Percentiles rank a stretch among this genome's conserved stretches.
Evolutionary conservation across 1,140 invertebrate species (phyloP).

Genomic region (Drosophila eugracilis): DNA sequence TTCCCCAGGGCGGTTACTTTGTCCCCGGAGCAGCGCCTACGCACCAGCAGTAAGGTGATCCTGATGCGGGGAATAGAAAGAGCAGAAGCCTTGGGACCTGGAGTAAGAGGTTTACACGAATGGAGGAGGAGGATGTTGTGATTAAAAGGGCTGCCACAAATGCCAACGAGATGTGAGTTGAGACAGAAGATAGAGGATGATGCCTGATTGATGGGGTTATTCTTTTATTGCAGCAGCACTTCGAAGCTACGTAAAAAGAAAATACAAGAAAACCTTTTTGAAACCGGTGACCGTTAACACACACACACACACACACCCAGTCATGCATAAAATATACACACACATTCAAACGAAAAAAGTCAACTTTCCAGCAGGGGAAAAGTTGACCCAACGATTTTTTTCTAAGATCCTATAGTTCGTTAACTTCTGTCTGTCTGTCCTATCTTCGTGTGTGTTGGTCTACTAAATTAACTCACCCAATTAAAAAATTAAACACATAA

Average conservation of each 20-base stretch:
- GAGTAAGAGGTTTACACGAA: not conserved
- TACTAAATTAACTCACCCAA: slow-evolving; percentile 30
- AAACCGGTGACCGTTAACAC: not conserved
- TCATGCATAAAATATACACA: slow-evolving; percentile 9
- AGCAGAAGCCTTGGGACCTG: not conserved
- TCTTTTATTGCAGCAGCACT: slow-evolving; percentile 42
- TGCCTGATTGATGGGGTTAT: slow-evolving; percentile 1
- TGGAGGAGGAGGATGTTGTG: not conserved
- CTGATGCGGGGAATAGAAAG: slow-evolving; percentile 3
- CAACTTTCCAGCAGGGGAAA: slow-evolving; percentile 3
- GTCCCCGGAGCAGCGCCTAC: slow-evolving; percentile 71
- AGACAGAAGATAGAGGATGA: not conserved
- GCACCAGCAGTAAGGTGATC: slow-evolving; percentile 9
- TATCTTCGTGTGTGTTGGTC: slow-evolving; percentile 13
- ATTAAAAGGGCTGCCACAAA: slow-evolving; percentile 7
- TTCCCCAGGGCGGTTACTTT: slow-evolving; percentile 84
- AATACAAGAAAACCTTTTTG: not conserved
- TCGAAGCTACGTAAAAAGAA: slow-evolving; percentile 49
- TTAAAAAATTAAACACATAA: slow-evolving; percentile 5
- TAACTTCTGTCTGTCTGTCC: slow-evolving; percentile 13
- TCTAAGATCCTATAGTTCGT: slow-evolving; percentile 8
- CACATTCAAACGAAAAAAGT: slow-evolving; percentile 5
- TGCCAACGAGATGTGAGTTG: slow-evolving; percentile 46
- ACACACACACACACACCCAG: slow-evolving; percentile 7
- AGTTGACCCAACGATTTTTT: not conserved